phyloP scores from a whole-genome alignment of 2,888 invertebrate species.

The Cantharis lateralis region DNA sequence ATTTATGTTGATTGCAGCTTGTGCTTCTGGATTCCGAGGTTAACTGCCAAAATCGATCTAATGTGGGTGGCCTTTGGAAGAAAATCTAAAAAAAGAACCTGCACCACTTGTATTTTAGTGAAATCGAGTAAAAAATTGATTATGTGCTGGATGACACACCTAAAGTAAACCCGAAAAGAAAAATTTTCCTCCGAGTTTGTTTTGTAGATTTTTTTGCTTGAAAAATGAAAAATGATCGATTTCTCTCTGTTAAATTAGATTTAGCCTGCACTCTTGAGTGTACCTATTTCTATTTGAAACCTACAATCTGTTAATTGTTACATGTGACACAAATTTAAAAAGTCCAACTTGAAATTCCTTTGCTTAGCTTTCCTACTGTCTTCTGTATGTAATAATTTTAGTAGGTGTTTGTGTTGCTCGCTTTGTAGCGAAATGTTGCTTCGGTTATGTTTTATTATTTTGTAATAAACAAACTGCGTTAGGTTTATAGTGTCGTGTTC shows the following conservation, averaged over 20 bases:
- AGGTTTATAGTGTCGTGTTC: slow-evolving; percentile 40
- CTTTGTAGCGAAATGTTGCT: slow-evolving; percentile 45
- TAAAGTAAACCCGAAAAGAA: not conserved
- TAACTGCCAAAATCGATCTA: too few species aligned
- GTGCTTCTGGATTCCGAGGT: too few species aligned
- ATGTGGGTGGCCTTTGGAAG: not conserved
- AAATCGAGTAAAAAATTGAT: not conserved
- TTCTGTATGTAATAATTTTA: slow-evolving; percentile 36
- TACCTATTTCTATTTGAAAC: not conserved
- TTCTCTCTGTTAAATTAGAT: not conserved
- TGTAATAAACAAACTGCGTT: slow-evolving; percentile 35
- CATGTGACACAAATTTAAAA: slow-evolving; percentile 41
- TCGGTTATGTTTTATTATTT: slow-evolving; percentile 30
- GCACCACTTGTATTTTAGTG: not conserved
- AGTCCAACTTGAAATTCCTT: slow-evolving; percentile 41
- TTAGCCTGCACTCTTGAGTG: not conserved
- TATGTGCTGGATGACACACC: not conserved
- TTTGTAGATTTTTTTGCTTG: not conserved
- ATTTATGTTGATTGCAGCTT: too few species aligned
- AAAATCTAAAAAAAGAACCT: not conserved
- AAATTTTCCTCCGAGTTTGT: not conserved
- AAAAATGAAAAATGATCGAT: not conserved
- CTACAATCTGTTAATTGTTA: slow-evolving; percentile 18
- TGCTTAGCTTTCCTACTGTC: slow-evolving; percentile 45
- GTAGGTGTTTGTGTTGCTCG: slow-evolving; percentile 47